Base-by-base conservation (phyloP, 1,140 invertebrate genomes). In the Orius insidiosus region DNA sequence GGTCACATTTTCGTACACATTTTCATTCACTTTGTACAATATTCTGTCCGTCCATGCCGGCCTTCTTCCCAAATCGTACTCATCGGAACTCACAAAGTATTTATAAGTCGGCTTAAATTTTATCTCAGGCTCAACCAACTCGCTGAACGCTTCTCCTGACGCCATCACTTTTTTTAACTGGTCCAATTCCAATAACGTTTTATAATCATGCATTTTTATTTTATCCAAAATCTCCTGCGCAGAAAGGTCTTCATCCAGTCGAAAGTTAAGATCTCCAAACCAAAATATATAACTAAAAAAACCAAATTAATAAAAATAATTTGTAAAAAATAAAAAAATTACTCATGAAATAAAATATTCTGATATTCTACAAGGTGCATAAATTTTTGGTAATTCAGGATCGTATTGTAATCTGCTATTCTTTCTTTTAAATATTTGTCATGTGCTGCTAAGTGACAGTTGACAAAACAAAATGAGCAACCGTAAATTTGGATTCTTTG, bases 181-280 rank as follows among this genome's bases (percentile, higher is more conserved):
- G 60, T 90, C 85, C 14, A 76, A 68, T 48, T 73, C 63, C 10
- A 86, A 62, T 0, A 94, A 60, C 0, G 65, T 53, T 24, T 68
- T 60, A 6, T 78, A 70, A 48, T 81, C 67, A 31, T 76, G 71
- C 30, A 79, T 74, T 46, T 66, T 61, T 37, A 87, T 63, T 1
- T 69, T 48, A 3, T 68, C 60, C 3, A 74, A 68, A 19, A 93
- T 85, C 51, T 82, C 76, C 46, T 71, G 63, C 0, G 77, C 66
- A 0, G 71, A 68, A 47, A 75, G 68, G 6, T 33, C 18, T 31
- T 66, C 62, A 14, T 76, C 59, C 6, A 94, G 66, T 1, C 92
- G 77, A 61, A 95, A 96, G 61, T 96, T 96, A 34, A 95, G 64
- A 58, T 95, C 90, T 2, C 92, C 92, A 53, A 94, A 75, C 87